These are phyloP conservation scores for Hylyphantes graminicola DNA, from an alignment of 1,140 invertebrate species.

Conservation along the genomic window DNA sequence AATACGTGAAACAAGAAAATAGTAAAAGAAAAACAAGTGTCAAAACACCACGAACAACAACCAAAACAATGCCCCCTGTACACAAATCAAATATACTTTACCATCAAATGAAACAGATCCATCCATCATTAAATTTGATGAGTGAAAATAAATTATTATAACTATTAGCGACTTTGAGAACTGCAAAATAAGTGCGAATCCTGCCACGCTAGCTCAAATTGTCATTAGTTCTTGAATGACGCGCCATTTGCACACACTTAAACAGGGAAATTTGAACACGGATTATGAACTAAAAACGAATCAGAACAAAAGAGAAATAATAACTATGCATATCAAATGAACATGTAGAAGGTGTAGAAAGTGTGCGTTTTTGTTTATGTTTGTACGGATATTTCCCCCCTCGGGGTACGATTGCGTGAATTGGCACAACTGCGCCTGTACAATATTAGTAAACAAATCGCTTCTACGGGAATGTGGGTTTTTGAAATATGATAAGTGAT, in stretches of 20 bases:
- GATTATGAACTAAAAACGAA: not conserved
- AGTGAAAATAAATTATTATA: not conserved
- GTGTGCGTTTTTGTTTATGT: slow-evolving; percentile 24
- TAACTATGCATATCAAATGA: not conserved
- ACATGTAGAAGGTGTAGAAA: not conserved
- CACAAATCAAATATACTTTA: too few species aligned
- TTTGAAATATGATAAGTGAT: too few species aligned
- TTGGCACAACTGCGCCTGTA: slow-evolving; percentile 57
- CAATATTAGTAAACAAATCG: slow-evolving; percentile 46
- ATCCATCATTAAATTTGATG: not conserved
- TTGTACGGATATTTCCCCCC: slow-evolving; percentile 22
- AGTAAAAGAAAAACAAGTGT: not conserved
- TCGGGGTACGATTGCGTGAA: slow-evolving; percentile 50
- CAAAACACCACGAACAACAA: slow-evolving; percentile 16
- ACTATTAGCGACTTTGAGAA: too few species aligned
- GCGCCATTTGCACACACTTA: slow-evolving; percentile 56
- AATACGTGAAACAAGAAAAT: too few species aligned
- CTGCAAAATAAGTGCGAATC: too few species aligned
- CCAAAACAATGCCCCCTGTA: not conserved
- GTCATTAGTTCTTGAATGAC: slow-evolving; percentile 53
- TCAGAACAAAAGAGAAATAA: not conserved
- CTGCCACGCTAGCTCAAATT: slow-evolving; percentile 50
- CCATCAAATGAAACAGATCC: too few species aligned
- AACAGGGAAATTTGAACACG: slow-evolving; percentile 58
- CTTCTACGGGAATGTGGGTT: too few species aligned